Base-by-base conservation (phyloP, 2,888 invertebrate species). In the Nomada lathburiana region DNA sequence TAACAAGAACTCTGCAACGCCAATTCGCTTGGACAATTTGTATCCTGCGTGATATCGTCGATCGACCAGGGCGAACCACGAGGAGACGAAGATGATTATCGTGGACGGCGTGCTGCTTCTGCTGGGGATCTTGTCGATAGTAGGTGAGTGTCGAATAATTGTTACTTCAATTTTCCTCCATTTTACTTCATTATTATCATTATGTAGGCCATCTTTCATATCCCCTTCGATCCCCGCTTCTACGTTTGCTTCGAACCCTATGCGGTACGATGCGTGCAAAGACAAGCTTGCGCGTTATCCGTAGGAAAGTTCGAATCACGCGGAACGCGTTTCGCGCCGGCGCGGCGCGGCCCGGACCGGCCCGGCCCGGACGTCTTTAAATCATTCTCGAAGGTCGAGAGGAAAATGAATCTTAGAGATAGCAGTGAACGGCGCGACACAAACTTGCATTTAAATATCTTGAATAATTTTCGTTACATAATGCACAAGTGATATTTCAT, bases 91-190 rank as follows among this genome's bases (percentile, higher is more conserved):
- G 84, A 93, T 92, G 92, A 86, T 92, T 78, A 80, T 91, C 71
- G 76, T 85, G 65, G 90, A 84, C 88, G 85, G 90, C 77, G 67
- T 90, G 47, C 65, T 92, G 79, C 84, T 92, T 84, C 86, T 91
- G 29, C 86, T 92, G 87, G 90, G 90, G 79, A 79, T 92, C 82
- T 76, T 87, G 59, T 90, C 90, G 60, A 90, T 87, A 89, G 90
- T 90, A 73, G 93, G 93, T 93, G 85, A 92, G 93, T 93, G 53
- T 9, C 16, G 16, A 7, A 2, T 9, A 36, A 44, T 20, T 55
- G 68, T 11, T 42, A 16, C 47, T 47, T 47, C 47, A 16, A 16
- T 13, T 18, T n/a, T 42, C 0, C 0, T 26, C 4, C 47, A 3
- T 20, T 18, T n/a, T 42, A 0, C 0, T 26, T 10, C 47, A 3